Evolutionary conservation across 2,797 vertebrate genomes (phyloP), one percentile per base, ranked within the genome.

Genomic region (Rhinogobio ventralis): DNA sequence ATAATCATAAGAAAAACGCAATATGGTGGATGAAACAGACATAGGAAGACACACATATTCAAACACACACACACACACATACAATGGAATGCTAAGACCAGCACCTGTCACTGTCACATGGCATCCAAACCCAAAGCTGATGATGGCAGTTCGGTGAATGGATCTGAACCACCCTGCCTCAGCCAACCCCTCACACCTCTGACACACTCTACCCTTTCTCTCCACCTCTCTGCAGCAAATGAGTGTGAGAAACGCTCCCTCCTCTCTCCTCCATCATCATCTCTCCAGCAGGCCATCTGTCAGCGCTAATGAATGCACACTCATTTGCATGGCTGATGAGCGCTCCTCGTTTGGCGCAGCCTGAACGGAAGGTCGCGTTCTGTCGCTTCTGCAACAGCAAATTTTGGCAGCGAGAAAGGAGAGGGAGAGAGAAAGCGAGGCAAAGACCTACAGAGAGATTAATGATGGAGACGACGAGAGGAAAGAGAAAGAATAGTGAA

Each of bases 261-360:
- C 80, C 88, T 86, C 81, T 88, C 95, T 96, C 95, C 95, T 96
- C 95, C 96, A 96, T 97, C 96, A 97, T 96, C 95, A 95, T 86
- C 78, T 84, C 96, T 96, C 96, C 96, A 96, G 96, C 95, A 96
- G 96, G 96, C 96, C 96, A 97, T 97, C 96, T 97, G 96, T 97
- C 96, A 95, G 95, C 95, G 96, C 96, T 96, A 97, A 97, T 97
- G 96, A 96, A 97, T 97, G 96, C 96, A 96, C 95, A 94, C 96
- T 97, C 95, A 96, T 96, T 97, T 97, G 96, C 96, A 97, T 97
- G 96, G 96, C 96, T 97, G 96, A 97, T 96, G 96, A 97, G 96
- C 95, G 94, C 94, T 96, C 86, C 83, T 89, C 95, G 95, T 87
- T 96, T 89, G 96, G 96, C 96, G 96, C 95, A 96, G 95, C 95